Conservation (phyloP, 2,113 vertebrate species). For the Labrus mixtus region DNA sequence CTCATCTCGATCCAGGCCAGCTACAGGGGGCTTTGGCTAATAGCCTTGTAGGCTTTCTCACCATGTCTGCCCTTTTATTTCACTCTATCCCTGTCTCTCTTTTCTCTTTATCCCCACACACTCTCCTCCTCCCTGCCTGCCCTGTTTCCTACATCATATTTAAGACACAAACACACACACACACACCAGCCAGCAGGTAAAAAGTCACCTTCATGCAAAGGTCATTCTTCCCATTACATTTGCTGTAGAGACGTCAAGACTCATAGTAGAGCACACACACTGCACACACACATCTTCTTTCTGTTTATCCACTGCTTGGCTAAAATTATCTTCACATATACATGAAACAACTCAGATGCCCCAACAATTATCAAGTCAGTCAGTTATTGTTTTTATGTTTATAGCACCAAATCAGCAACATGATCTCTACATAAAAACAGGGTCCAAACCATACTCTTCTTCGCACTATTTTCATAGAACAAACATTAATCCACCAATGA, state of each 20-base stretch:
- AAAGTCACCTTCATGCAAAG: slow-evolving; percentile 77
- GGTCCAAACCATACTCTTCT: too few relatives aligned
- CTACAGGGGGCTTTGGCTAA: slow-evolving; percentile 57
- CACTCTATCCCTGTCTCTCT: slow-evolving; percentile 44
- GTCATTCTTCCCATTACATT: slow-evolving; percentile 73
- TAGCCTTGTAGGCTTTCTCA: slow-evolving; percentile 51
- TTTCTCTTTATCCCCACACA: slow-evolving; percentile 13
- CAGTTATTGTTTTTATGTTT: too few relatives aligned
- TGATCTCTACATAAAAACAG: too few relatives aligned
- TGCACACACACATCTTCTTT: slow-evolving; percentile 5
- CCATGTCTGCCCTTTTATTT: slow-evolving; percentile 53
- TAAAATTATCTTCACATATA: slow-evolving; percentile 21
- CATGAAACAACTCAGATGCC: slow-evolving; percentile 14
- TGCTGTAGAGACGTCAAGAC: slow-evolving; percentile 52
- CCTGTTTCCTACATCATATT: slow-evolving; percentile 70
- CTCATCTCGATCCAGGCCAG: slow-evolving; percentile 54
- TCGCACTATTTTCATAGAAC: too few relatives aligned
- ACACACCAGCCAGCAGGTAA: slow-evolving; percentile 49
- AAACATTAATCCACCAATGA: too few relatives aligned
- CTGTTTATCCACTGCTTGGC: not conserved
- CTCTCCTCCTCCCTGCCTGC: slow-evolving; percentile 22
- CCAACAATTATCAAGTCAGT: slow-evolving; percentile 46
- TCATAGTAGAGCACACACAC: slow-evolving; percentile 31
- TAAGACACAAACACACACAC: slow-evolving; percentile 66
- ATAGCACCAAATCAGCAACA: too few relatives aligned